These are phyloP conservation scores for Gastrophryne carolinensis DNA, from an alignment of 2,797 vertebrate species.

Conservation along the genomic window DNA sequence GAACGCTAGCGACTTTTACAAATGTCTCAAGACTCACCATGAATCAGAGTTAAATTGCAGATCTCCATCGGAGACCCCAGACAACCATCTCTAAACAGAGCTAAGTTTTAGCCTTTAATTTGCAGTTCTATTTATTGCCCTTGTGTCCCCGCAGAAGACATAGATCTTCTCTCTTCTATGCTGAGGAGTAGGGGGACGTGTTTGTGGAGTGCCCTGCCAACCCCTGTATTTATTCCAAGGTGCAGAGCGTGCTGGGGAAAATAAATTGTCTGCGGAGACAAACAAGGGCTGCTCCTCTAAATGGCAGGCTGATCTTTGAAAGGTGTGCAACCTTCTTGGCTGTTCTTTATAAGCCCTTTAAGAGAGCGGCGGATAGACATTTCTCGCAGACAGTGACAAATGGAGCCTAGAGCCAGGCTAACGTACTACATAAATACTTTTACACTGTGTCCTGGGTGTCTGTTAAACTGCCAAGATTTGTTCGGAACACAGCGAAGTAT, in stretches of 20 bases:
- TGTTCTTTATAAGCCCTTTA: conserved; percentile 45
- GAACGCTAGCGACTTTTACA: neutral
- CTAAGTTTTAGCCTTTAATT: neutral
- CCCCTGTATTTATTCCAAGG: conserved; percentile 21
- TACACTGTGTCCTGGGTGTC: conserved; percentile 42
- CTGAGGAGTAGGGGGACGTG: neutral
- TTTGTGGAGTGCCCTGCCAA: conserved; percentile 7
- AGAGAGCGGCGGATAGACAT: conserved; percentile 46
- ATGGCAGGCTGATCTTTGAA: conserved; percentile 49
- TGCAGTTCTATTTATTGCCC: neutral
- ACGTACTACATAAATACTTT: conserved; percentile 51
- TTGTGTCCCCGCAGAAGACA: neutral
- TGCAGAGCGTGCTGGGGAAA: conserved; percentile 12
- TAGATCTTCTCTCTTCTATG: neutral
- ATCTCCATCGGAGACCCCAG: conserved; percentile 14
- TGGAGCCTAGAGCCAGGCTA: conserved; percentile 37
- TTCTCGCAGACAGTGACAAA: conserved; percentile 49
- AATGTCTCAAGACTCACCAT: neutral
- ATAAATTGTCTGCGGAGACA: conserved; percentile 50
- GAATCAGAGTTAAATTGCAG: conserved; percentile 12
- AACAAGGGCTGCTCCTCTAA: conserved; percentile 40
- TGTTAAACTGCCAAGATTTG: conserved; percentile 49
- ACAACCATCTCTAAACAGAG: neutral
- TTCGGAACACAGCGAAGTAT: conserved; percentile 44
- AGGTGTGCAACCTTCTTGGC: conserved; percentile 38